These are phyloP conservation scores for Yponomeuta sedellus DNA, from an alignment of 2,888 invertebrate species.

Conservation along the genomic window DNA sequence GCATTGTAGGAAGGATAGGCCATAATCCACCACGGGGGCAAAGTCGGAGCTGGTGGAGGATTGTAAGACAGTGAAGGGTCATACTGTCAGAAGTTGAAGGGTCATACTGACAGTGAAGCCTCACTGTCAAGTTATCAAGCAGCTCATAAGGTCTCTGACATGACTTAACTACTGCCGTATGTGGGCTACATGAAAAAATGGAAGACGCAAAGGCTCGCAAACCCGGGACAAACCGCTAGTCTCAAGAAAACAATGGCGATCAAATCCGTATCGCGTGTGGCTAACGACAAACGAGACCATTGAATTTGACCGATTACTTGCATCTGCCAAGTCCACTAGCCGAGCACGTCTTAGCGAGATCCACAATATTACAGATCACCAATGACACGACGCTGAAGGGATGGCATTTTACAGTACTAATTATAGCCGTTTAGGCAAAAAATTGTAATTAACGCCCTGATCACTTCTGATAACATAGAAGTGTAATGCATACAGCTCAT, in stretches of 20 bases:
- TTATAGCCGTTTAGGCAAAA: not conserved
- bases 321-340: not conserved
- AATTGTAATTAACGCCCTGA: not conserved
- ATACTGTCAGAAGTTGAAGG: no score
- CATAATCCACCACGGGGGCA: no score
- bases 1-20: no score
- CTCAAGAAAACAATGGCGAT: not conserved
- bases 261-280: not conserved
- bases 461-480: not conserved
- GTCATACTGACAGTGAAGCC: no score
- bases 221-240: not conserved
- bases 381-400: not conserved
- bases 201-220: not conserved
- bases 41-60: no score
- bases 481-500: not conserved
- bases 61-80: no score
- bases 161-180: no score
- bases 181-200: not conserved
- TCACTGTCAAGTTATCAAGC: no score
- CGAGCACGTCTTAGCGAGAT: not conserved
- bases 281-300: not conserved
- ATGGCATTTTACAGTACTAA: not conserved
- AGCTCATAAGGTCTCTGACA: no score
- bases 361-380: not conserved
- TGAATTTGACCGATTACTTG: not conserved